Base-by-base conservation (phyloP, 2,888 invertebrate genomes). In the Aphodius sticticus region DNA sequence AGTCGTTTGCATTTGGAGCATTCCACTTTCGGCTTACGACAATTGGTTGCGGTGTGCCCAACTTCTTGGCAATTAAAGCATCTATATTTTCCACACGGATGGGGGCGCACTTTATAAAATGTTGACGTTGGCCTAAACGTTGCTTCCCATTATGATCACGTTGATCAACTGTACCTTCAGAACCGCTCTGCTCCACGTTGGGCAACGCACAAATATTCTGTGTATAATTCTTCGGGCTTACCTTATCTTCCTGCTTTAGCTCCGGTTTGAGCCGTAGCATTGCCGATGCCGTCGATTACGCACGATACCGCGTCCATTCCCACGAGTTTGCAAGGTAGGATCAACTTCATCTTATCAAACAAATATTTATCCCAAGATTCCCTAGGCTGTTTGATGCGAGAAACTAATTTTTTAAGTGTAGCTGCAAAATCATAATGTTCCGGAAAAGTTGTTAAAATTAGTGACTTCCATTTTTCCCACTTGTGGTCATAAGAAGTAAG, bases 321-420 rank as follows among this genome's bases (percentile, higher is more conserved):
- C 6, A 37, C 16, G 26, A 80, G 80, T 36, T 82, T 75, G 71
- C 80, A 83, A 6, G 72, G 38, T 70, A 71, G 69, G 9, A 81
- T n/a, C 3, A 84, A n/a, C 72, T 81, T 82, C 81, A 84, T 83
- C 69, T 84, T 84, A 2, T 88, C 79, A 6, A 88, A 84, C 3
- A 9, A 53, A 12, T 53, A 53, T 53, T 53, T 7, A 12, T 53
- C 53, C 53, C 79, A 81, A 35, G 81, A 81, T 70, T 83, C 84
- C 6, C 1, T 69, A 6, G 79, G 78, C 15, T 16, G 9, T 69
- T 84, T 83, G 14, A n/a, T 35, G 26, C 84, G 69, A 16, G 78
- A 72, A 6, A 79, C n/a, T 2, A 81, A 69, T 16, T 69, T 76
- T 16, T 36, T 36, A 6, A 81, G 71, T n/a, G 69, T 79, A 14